Base-by-base conservation (phyloP, 1,140 invertebrate genomes). In the Diorhabda elongata region DNA sequence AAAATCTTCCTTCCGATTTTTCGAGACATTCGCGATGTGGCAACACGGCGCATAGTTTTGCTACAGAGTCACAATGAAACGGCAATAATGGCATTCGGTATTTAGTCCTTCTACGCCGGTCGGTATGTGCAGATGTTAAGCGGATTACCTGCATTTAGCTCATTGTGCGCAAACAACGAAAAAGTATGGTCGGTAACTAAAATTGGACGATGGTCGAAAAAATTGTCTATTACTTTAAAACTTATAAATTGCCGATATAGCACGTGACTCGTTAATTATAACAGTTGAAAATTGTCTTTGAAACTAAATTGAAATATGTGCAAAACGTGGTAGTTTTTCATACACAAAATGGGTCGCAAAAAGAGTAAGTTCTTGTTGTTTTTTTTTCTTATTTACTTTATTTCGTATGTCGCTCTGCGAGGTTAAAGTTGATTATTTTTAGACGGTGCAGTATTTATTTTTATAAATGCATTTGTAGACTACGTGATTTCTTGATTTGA, bases 361-460 rank as follows among this genome's bases (percentile, higher is more conserved):
- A 65, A 65, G 42, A 41, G 64, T 65, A 65, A 65, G 64, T 57
- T 57, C 9, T 7, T 9, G n/a, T 65, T 65, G 47, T 52, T 52
- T 52, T 52, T 26, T 26, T 52, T 8, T 52, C 47, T 52, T 52
- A 52, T 52, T 52, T 52, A 26, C 1, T 26, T 26, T 26, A 26
- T 26, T 52, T 52, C 6, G n/a, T 8, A 52, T 8, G 47, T 8
- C 47, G n/a, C n/a, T 52, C 26, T 52, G 6, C 47, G 47, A 52
- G 47, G 47, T 2, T 52, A 52, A 52, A n/a, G 47, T 2, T 52
- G n/a, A 4, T n/a, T 52, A 52, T 52, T 52, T 52, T 52, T 52
- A 52, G 47, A 6, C 47, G 47, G n/a, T n/a, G 47, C 6, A 3
- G 47, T 52, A 4, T 52, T 52, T 52, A 52, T 52, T 52, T 52